Evolutionary conservation across 2,113 vertebrate genomes (phyloP).

Genomic region (Colossoma macropomum): DNA sequence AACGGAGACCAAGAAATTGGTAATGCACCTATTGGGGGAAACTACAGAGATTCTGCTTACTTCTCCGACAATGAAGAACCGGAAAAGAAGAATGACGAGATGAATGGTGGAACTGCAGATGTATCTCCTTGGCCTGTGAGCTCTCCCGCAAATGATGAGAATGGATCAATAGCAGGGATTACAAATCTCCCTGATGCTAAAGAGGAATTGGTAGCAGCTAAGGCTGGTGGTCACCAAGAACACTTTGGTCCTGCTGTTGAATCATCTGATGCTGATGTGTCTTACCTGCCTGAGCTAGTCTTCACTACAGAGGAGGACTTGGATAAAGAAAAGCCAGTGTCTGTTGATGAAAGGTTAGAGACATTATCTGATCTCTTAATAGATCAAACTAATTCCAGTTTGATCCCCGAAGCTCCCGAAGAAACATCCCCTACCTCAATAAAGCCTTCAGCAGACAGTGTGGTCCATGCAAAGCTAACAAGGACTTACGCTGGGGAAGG

Average conservation of each 20-base stretch:
- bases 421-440: constrained; percentile 32
- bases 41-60: constrained; percentile 94
- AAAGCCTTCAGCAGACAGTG: constrained; percentile 44
- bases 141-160: constrained; percentile 1
- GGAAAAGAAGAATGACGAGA: constrained; percentile 86
- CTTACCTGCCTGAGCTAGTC: constrained; percentile 25
- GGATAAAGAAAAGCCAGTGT: constrained; percentile 26
- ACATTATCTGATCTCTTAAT: constrained; percentile 25
- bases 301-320: constrained; percentile 48
- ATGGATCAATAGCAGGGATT: neutral
- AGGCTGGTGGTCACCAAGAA: constrained; percentile 36
- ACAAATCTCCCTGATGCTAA: neutral
- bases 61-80: constrained; percentile 97
- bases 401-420: constrained; percentile 33
- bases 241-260: constrained; percentile 16
- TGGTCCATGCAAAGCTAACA: constrained; percentile 73
- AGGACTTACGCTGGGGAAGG: constrained; percentile 75
- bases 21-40: constrained; percentile 69
- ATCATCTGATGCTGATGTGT: neutral
- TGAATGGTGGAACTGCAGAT: constrained; percentile 49
- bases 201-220: constrained; percentile 28
- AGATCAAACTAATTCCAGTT: constrained; percentile 23
- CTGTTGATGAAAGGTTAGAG: constrained; percentile 28
- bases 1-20: constrained; percentile 58
- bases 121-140: constrained; percentile 54